These are phyloP conservation scores for Rhadinocentrus ornatus DNA, from an alignment of 2,797 vertebrate genomes.

Conservation along the genomic window DNA sequence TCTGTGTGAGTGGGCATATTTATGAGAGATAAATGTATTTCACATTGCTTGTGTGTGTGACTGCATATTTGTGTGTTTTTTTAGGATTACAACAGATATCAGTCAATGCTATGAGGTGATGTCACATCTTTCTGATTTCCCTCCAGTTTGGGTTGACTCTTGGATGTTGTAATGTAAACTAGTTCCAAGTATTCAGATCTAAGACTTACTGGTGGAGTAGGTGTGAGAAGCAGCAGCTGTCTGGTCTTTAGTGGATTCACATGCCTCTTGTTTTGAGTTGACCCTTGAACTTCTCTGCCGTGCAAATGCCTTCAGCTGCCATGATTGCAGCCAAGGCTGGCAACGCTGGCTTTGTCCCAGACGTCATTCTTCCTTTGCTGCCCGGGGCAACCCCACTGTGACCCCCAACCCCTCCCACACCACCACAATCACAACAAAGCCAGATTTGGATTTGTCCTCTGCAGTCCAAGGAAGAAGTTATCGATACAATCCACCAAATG, in stretches of 20 bases:
- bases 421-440: slow-evolving; percentile 77
- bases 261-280: slow-evolving; percentile 82
- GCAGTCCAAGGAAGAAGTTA: slow-evolving; percentile 91
- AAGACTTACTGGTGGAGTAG: slow-evolving; percentile 7
- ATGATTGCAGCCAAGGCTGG: slow-evolving; percentile 84
- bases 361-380: slow-evolving; percentile 57
- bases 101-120: slow-evolving; percentile 13
- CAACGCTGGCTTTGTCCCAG: slow-evolving; percentile 87
- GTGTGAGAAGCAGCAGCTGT: slow-evolving; percentile 82
- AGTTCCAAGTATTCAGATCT: slow-evolving; percentile 16
- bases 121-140: slow-evolving; percentile 27
- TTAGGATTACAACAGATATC: slow-evolving; percentile 59
- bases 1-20: slow-evolving; percentile 79
- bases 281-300: slow-evolving; percentile 89
- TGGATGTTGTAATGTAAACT: slow-evolving; percentile 23
- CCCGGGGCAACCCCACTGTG: slow-evolving; percentile 35
- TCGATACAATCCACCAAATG: slow-evolving; percentile 94
- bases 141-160: slow-evolving; percentile 43
- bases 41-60: slow-evolving; percentile 39
- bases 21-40: slow-evolving; percentile 72
- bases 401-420: slow-evolving; percentile 28
- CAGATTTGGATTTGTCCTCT: slow-evolving; percentile 97
- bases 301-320: slow-evolving; percentile 91
- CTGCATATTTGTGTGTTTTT: slow-evolving; percentile 50
- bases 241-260: slow-evolving; percentile 82